Percentiles rank a stretch among this genome's conserved stretches.
phyloP scores from a whole-genome alignment of 2,797 vertebrate genomes.

The Anabacerthia variegaticeps region DNA sequence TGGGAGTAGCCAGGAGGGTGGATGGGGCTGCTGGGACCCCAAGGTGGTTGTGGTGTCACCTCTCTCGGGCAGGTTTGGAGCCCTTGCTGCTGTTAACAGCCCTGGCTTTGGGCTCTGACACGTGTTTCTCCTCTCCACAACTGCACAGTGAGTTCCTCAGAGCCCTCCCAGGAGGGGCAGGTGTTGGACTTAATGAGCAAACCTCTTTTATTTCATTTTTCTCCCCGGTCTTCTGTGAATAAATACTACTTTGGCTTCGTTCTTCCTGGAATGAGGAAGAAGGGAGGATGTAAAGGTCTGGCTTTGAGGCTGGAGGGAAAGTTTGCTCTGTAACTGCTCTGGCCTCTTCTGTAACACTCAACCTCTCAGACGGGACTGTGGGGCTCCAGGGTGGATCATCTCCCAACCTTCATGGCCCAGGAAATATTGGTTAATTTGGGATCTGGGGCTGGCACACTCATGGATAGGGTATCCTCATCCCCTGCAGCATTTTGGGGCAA shows the following conservation, averaged over 20 bases:
- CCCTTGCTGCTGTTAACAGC: not conserved
- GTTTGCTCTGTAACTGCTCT: not conserved
- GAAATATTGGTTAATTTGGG: rapidly evolving
- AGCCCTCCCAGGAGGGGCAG: not conserved
- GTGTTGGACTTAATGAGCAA: not conserved
- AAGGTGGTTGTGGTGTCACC: not conserved
- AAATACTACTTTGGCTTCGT: not conserved
- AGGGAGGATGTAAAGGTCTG: not conserved
- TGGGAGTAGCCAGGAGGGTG: rapidly evolving
- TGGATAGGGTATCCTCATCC: rapidly evolving
- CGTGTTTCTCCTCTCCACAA: rapidly evolving
- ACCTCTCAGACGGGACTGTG: not conserved
- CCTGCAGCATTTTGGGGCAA: not conserved
- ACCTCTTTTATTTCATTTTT: not conserved
- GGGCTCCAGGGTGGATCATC: not conserved
- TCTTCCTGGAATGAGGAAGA: not conserved
- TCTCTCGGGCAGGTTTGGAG: not conserved
- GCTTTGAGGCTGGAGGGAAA: not conserved
- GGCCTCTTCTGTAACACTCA: not conserved
- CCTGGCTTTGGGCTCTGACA: not conserved
- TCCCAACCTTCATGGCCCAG: rapidly evolving
- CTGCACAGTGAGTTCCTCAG: not conserved
- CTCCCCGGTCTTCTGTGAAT: not conserved
- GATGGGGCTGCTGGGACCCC: not conserved
- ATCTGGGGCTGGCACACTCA: not conserved